Base-by-base conservation (phyloP, 1,140 invertebrate species). In the Augochlora pura region DNA sequence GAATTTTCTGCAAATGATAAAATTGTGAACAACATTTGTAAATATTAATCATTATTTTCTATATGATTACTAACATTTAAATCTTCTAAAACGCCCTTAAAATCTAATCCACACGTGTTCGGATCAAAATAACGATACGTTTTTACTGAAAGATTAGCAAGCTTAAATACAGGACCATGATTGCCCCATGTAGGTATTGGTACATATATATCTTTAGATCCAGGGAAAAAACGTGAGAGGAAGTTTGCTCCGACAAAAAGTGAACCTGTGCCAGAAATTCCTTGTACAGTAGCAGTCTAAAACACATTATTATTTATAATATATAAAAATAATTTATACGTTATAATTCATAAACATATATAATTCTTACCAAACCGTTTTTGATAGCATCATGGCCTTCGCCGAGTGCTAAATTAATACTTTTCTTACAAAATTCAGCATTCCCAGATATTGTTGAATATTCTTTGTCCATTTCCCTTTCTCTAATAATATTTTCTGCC, bases 161-260 rank as follows among this genome's bases (percentile, higher is more conserved):
- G 96, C 93, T 98, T 98, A 93, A 99, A 99, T 83, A 99, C 95
- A 46, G 98, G 98, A 1, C 95, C 96, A 91, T 99, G 99, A 92
- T 99, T 99, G 67, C 98, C 99, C 99, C 99, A 99, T 0, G 99
- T 97, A 14, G 99, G 99, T n/a, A 95, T 95, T 23, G 99, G 98
- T 84, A 99, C 88, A 93, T 98, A 99, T 67, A 99, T 94, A 73
- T 96, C 96, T 92, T 99, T 99, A 77, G 94, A 95, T 16, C 96
- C 96, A 52, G 95, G 94, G 92, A 98, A 98, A 92, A 97, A 99
- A 84, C 96, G 96, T 83, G 96, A 95, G 64, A 99, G 92, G 91
- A 99, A 99, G 72, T 96, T 96, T 68, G 96, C 96, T 60, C 98
- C 99, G 81, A 99, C 95, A 80, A 97, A 95, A 4, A 99, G 93